Base-by-base conservation (phyloP, 53 echinoderm and acorn worm genomes). In the Echinometra lucunter region DNA sequence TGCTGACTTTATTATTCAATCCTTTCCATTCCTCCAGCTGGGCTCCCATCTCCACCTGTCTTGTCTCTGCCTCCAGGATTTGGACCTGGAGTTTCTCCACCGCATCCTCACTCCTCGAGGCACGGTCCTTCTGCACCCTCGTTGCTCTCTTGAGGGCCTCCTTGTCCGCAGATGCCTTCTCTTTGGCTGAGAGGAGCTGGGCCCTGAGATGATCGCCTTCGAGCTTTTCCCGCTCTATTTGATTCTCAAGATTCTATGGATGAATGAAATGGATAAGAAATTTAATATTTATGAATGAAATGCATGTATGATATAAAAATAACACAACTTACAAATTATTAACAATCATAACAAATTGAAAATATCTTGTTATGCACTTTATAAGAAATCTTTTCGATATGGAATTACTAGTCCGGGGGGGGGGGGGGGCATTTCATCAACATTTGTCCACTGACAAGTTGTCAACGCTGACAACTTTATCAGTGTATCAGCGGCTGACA, bases 81-180 rank as follows among this genome's bases (percentile, higher is more conserved):
- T 97, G 95, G 32, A 96, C 91, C 72, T 97, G 98, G 72, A 98
- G 88, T 75, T 96, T 97, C 92, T 98, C 98, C 82, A 98, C 98
- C 15, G 98, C 96, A 90, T 98, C 98, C 82, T 98, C 98, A 42
- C 98, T 98, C 66, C 98, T 89, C 2, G 95, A 96, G 6, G 98
- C 98, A 23, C 98, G 94, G 30, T 98, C 97, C 78, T 98, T 98
- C 94, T 98, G 98, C 10, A 97, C 97, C 91, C 98, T 95, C 67
- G 98, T 98, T 44, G 98, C 98, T 74, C 95, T 96, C 97, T 98
- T 98, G 70, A 98, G 96, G 47, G 98, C 98, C 25, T 98, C 98
- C 69, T 98, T 98, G 69, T 98, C 98, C 2, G 97, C 97, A 7
- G 83, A 45, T 2, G 96, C 96, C 94, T 98, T 98, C 94, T 97